phyloP scores from a whole-genome alignment of 2,113 vertebrate genomes.

The Oreochromis niloticus region DNA sequence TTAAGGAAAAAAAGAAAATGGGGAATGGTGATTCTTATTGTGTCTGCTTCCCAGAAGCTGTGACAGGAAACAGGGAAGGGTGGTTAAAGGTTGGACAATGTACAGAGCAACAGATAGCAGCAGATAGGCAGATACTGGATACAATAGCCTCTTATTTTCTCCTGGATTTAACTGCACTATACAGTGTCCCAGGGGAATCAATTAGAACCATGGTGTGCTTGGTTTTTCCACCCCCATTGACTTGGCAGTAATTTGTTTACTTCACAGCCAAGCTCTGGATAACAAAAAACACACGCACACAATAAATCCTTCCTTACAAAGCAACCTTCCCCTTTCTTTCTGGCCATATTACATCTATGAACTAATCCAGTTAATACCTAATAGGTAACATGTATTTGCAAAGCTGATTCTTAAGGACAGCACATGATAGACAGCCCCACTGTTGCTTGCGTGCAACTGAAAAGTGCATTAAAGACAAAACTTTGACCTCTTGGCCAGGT shows the following conservation, averaged over 20 bases:
- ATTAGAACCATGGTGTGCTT: background rate
- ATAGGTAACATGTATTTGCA: background rate
- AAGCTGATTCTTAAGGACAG: background rate
- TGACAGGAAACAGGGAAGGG: background rate
- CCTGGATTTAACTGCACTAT: slow-evolving; percentile 26
- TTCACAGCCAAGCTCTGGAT: slow-evolving; percentile 31
- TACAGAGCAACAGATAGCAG: background rate
- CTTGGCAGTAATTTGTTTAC: slow-evolving; percentile 59
- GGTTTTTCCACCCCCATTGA: slow-evolving; percentile 13
- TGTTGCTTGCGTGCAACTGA: background rate
- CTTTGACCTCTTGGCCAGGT: slow-evolving; percentile 24
- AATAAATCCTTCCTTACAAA: background rate
- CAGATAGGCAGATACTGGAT: background rate
- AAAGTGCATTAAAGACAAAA: slow-evolving; percentile 11
- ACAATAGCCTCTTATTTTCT: slow-evolving; percentile 28
- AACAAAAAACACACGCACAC: background rate
- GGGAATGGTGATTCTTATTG: background rate
- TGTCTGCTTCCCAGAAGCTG: background rate
- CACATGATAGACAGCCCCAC: background rate
- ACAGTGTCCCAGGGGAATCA: slow-evolving; percentile 11
- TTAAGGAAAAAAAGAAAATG: background rate
- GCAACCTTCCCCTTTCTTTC: background rate
- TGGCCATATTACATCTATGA: background rate
- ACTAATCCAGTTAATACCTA: background rate
- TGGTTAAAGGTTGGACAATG: background rate